A percentile compares a stretch with the other conserved stretches of the same genome.
phyloP scores from a whole-genome alignment of 2,113 vertebrate species.

The Hyperoodon ampullatus region DNA sequence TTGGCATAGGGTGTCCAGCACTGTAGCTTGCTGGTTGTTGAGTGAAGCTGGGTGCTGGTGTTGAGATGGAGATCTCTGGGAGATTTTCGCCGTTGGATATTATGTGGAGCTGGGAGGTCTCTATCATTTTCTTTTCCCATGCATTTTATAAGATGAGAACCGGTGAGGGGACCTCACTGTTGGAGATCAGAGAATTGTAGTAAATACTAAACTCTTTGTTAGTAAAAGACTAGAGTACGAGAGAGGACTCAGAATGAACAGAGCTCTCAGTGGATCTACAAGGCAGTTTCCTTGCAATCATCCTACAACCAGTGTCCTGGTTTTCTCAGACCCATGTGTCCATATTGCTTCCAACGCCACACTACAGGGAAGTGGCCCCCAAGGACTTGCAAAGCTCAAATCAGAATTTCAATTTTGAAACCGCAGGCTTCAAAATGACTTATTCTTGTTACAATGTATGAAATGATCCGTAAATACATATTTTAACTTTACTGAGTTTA shows the following conservation, averaged over 20 bases:
- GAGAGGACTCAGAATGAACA: not conserved
- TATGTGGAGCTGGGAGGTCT: too few species aligned
- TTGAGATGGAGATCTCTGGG: too few species aligned
- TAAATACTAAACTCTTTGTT: not conserved
- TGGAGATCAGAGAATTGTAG: not conserved
- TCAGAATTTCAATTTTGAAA: constrained; percentile 46
- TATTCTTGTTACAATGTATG: constrained; percentile 65
- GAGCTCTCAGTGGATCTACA: not conserved
- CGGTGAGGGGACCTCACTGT: not conserved
- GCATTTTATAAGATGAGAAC: not conserved
- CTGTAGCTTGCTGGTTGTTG: too few species aligned
- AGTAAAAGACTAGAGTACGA: not conserved
- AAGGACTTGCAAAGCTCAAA: constrained; percentile 4
- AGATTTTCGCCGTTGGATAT: too few species aligned
- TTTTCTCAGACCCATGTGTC: not conserved
- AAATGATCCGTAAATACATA: constrained; percentile 76
- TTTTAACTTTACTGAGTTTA: constrained; percentile 76
- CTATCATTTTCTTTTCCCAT: not conserved
- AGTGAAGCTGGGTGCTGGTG: too few species aligned
- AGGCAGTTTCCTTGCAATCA: not conserved
- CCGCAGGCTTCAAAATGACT: constrained; percentile 60
- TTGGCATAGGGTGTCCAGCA: too few species aligned
- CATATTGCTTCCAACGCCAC: not conserved
- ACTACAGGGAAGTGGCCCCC: not conserved
- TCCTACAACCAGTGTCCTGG: not conserved